phyloP scores from a whole-genome alignment of 2,888 invertebrate genomes.

The Hyles lineata region DNA sequence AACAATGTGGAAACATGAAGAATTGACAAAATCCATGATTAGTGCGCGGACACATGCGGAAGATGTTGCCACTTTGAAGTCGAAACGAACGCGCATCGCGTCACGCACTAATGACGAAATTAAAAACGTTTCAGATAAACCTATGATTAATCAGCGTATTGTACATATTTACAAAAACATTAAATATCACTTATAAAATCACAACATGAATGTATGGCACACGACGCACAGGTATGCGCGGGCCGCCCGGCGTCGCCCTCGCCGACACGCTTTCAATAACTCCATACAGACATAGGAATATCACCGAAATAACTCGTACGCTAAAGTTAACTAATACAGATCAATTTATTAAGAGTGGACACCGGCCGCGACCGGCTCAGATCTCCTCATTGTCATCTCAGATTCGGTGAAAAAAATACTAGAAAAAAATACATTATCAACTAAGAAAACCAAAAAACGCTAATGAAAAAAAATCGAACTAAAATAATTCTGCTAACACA shows the following conservation, averaged over 20 bases:
- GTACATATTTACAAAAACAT: constrained; percentile 84
- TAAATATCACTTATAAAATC: constrained; percentile 84
- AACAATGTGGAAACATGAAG: constrained; percentile 31
- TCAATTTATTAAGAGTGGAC: constrained; percentile 64
- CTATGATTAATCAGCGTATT: constrained; percentile 77
- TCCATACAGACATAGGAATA: constrained; percentile 67
- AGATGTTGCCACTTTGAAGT: neutral
- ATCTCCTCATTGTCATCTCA: constrained; percentile 87
- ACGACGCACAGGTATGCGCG: constrained; percentile 75
- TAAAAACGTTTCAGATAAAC: constrained; percentile 64
- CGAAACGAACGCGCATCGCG: constrained; percentile 36
- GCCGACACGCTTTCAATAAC: constrained; percentile 78
- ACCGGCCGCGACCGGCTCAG: constrained; percentile 72
- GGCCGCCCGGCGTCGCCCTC: constrained; percentile 42
- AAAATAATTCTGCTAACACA: constrained; percentile 84
- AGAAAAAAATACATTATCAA: constrained; percentile 82
- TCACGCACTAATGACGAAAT: constrained; percentile 53
- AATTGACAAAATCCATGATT: constrained; percentile 25
- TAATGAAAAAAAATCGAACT: constrained; percentile 78
- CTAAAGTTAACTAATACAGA: constrained; percentile 75
- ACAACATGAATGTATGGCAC: constrained; percentile 85
- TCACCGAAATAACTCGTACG: constrained; percentile 73
- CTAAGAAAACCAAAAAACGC: constrained; percentile 77
- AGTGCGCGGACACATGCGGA: constrained; percentile 17
- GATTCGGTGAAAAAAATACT: constrained; percentile 81